phyloP scores from a whole-genome alignment of 2,113 vertebrate genomes.

The Chaetops frenatus region DNA sequence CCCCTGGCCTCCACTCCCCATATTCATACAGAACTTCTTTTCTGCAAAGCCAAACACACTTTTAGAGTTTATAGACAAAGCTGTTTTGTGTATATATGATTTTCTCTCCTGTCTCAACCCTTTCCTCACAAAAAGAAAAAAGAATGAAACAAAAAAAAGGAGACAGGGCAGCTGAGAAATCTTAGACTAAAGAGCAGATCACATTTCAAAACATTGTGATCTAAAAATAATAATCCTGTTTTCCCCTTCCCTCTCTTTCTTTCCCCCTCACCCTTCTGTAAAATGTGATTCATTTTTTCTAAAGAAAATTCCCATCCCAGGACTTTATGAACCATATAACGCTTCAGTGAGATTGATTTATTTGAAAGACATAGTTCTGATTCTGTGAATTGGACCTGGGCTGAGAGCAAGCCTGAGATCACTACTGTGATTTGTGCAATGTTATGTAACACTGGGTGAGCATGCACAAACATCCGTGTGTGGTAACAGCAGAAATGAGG shows the following conservation, averaged over 20 bases:
- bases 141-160: background rate
- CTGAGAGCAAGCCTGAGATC: background rate
- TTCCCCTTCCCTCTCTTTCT: background rate
- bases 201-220: slow-evolving; percentile 35
- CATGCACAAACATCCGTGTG: background rate
- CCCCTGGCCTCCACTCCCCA: background rate
- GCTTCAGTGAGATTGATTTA: background rate
- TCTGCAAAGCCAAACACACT: background rate
- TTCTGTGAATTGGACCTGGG: background rate
- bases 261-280: background rate
- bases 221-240: slow-evolving; percentile 19
- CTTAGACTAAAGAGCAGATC: background rate
- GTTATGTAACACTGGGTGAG: background rate
- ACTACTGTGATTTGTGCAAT: background rate
- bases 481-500: background rate
- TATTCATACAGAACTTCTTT: background rate
- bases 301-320: background rate
- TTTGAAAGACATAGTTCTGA: background rate
- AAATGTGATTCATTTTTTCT: background rate
- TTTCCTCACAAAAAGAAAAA: background rate
- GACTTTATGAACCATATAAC: background rate
- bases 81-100: background rate
- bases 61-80: background rate
- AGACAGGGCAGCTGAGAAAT: background rate
- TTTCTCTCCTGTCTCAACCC: background rate